Conservation (phyloP, 2,113 vertebrate species). For the Ptilonorhynchus violaceus region DNA sequence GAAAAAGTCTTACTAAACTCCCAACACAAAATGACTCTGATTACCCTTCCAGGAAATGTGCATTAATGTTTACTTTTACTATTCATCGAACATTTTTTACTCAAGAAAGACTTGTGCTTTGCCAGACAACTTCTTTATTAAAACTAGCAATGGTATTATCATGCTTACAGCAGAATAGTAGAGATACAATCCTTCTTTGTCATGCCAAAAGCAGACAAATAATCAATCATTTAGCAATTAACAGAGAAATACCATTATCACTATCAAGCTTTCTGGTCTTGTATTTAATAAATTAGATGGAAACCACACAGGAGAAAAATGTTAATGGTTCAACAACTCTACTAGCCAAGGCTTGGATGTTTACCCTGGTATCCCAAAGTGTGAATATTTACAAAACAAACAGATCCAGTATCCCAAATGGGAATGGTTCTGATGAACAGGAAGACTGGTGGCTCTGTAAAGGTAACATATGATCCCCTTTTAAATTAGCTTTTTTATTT, state of each 20-base stretch:
- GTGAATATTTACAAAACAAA: neutral
- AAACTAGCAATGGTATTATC: neutral
- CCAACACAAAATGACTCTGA: neutral
- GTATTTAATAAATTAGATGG: neutral
- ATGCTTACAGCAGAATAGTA: neutral
- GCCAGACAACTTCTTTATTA: neutral
- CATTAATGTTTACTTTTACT: neutral
- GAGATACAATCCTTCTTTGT: neutral
- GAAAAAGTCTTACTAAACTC: neutral
- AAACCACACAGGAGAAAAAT: neutral
- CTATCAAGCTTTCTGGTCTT: neutral
- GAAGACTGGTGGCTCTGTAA: slow-evolving; percentile 31
- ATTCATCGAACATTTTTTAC: neutral
- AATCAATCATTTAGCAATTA: neutral
- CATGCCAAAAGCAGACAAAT: neutral
- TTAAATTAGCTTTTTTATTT: slow-evolving; percentile 65
- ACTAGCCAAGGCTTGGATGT: neutral
- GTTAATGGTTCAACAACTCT: neutral
- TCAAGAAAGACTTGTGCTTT: neutral
- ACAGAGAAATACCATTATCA: neutral
- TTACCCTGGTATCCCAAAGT: neutral
- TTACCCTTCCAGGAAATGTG: neutral
- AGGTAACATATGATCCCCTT: slow-evolving; percentile 59
- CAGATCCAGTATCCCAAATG: neutral
- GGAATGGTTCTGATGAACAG: slow-evolving; percentile 17